Conservation (phyloP, 2,797 vertebrate species). For the Takifugu ocellatus region DNA sequence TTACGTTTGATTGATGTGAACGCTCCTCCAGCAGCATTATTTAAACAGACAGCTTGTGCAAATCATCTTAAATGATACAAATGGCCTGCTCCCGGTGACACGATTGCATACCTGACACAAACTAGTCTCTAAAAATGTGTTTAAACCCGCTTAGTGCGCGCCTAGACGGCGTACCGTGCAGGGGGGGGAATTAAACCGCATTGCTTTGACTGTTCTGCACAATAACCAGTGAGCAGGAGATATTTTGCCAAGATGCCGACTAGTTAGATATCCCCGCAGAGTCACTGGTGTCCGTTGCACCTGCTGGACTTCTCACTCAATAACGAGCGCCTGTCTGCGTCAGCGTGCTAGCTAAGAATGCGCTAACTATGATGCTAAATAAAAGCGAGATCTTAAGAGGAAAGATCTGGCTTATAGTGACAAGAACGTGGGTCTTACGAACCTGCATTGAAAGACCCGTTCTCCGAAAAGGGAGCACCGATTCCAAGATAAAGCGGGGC, state of each 20-base stretch:
- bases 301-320: constrained; percentile 60
- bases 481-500: constrained; percentile 22
- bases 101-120: too few species aligned
- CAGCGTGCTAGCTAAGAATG: constrained; percentile 42
- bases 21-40: background rate
- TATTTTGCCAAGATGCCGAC: background rate
- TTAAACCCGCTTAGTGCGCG: too few species aligned
- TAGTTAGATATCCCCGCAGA: constrained; percentile 4
- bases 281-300: constrained; percentile 46
- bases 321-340: constrained; percentile 41
- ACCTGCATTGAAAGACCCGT: constrained; percentile 49
- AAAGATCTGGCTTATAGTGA: rapidly evolving
- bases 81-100: constrained; percentile 8
- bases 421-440: constrained; percentile 23
- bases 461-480: constrained; percentile 39
- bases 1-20: background rate
- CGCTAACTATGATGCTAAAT: constrained; percentile 29
- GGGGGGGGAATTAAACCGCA: too few species aligned
- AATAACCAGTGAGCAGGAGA: background rate
- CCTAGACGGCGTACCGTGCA: too few species aligned
- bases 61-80: constrained; percentile 11
- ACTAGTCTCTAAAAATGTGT: too few species aligned
- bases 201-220: background rate
- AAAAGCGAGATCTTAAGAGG: constrained; percentile 1
- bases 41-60: constrained; percentile 5